These are phyloP conservation scores for Psilopogon haemacephalus DNA, from an alignment of 2,113 vertebrate species.

Conservation along the genomic window DNA sequence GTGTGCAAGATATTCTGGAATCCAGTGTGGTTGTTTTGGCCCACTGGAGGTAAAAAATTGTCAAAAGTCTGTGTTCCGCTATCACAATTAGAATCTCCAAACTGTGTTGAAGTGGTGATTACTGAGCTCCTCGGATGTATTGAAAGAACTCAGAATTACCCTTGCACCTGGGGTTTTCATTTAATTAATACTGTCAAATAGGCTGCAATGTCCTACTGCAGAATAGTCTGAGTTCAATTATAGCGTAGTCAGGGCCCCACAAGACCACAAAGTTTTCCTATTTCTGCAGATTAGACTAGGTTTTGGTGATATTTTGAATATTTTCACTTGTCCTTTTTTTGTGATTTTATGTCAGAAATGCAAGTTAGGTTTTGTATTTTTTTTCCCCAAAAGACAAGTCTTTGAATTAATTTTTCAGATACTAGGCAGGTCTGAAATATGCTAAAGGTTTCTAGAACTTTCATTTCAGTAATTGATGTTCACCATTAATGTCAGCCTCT, in stretches of 20 bases:
- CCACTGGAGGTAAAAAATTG: not conserved
- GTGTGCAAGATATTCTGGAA: not conserved
- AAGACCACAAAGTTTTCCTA: not conserved
- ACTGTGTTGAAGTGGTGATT: constrained; percentile 23
- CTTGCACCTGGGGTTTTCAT: constrained; percentile 31
- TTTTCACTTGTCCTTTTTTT: not conserved
- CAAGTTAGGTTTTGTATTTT: not conserved
- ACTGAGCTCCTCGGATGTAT: not conserved
- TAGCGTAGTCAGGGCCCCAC: not conserved
- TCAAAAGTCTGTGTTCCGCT: not conserved
- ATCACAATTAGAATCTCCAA: not conserved
- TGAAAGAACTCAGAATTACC: constrained; percentile 27
- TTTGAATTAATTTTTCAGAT: not conserved
- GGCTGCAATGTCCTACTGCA: not conserved
- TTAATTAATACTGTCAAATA: constrained; percentile 37
- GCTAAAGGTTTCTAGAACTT: not conserved
- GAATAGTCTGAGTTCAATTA: constrained; percentile 52
- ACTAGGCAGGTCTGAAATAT: not conserved
- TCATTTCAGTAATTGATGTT: not conserved
- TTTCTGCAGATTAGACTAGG: not conserved
- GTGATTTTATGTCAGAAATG: not conserved
- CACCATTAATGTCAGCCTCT: not conserved
- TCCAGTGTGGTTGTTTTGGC: not conserved
- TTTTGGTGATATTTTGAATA: not conserved
- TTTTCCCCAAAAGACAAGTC: not conserved